Conservation (phyloP, 2,797 vertebrate species). For the Pelochelys cantorii region DNA sequence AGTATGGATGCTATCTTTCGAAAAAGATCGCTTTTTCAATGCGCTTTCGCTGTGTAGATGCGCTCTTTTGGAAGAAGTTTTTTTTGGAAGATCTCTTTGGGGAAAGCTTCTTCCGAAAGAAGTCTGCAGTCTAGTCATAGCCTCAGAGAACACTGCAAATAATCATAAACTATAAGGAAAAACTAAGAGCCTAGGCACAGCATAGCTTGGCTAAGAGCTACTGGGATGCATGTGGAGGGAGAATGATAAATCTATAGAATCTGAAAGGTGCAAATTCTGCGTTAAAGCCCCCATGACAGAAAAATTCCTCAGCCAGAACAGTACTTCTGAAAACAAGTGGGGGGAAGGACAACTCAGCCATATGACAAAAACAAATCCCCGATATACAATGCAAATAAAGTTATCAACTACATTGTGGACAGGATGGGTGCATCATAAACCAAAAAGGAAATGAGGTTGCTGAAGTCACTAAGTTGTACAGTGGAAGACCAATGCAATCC, state of each 20-base stretch:
- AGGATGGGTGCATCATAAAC: not conserved
- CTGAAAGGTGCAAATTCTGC: not conserved
- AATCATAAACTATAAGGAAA: not conserved
- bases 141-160: not conserved
- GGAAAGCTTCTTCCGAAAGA: no score
- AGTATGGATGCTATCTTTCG: no score
- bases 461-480: not conserved
- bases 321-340: not conserved
- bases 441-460: not conserved
- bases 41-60: no score
- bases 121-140: no score
- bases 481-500: not conserved
- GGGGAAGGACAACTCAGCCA: not conserved
- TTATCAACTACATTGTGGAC: not conserved
- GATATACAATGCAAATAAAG: not conserved
- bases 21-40: no score
- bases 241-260: not conserved
- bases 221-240: not conserved
- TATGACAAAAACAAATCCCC: not conserved
- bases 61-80: no score
- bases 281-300: rapidly evolving
- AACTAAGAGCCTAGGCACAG: not conserved
- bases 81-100: no score
- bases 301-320: not conserved
- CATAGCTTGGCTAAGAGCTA: not conserved